Percentiles rank a stretch among this genome's conserved stretches.
These are phyloP conservation scores for Ranitomeya imitator DNA, from an alignment of 2,113 vertebrate species.

Conservation along the genomic window DNA sequence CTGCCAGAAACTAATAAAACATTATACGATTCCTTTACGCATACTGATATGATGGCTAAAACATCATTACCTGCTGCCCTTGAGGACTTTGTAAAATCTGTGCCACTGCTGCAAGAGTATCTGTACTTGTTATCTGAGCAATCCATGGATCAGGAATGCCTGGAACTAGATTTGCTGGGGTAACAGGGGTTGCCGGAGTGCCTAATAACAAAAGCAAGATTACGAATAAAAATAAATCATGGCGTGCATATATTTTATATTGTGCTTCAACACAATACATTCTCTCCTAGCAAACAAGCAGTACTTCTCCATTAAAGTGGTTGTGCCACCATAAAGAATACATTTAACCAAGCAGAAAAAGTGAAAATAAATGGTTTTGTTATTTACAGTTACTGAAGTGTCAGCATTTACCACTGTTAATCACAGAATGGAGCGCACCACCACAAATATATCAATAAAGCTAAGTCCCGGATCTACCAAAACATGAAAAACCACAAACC, in stretches of 20 bases:
- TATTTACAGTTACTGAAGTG: too few species aligned
- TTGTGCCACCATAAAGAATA: too few species aligned
- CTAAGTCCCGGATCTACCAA: too few species aligned
- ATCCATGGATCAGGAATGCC: slow-evolving; percentile 95
- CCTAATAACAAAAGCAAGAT: slow-evolving; percentile 68
- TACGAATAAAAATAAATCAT: not conserved
- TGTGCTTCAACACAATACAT: not conserved
- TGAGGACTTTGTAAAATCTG: slow-evolving; percentile 98
- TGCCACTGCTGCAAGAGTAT: slow-evolving; percentile 94
- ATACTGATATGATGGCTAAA: not conserved
- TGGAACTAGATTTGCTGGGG: slow-evolving; percentile 91
- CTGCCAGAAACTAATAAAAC: not conserved
- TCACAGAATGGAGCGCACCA: too few species aligned
- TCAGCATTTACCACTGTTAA: too few species aligned
- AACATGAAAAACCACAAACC: too few species aligned
- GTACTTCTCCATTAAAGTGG: not conserved
- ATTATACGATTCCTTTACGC: not conserved
- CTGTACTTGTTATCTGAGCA: slow-evolving; percentile 94
- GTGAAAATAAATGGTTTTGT: too few species aligned
- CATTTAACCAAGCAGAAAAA: too few species aligned
- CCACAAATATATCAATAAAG: too few species aligned
- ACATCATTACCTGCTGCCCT: slow-evolving; percentile 86
- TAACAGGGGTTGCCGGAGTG: slow-evolving; percentile 94
- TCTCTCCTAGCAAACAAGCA: not conserved
- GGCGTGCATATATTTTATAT: not conserved